phyloP scores from a whole-genome alignment of 2,888 invertebrate genomes.

The Epistrophe eligans region DNA sequence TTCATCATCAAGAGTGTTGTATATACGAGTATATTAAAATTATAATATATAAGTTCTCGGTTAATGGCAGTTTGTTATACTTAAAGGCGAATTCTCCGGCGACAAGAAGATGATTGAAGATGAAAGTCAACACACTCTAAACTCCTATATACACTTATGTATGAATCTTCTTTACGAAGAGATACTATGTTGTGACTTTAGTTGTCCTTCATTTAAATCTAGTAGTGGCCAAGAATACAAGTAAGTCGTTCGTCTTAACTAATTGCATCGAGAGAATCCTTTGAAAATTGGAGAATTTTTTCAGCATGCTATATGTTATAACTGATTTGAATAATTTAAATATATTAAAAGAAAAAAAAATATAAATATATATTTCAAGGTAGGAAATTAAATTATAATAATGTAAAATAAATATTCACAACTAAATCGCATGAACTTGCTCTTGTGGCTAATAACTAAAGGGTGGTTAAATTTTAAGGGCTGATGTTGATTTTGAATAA shows the following conservation, averaged over 20 bases:
- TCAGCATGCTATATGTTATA: background rate
- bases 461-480: too few relatives aligned
- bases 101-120: constrained; percentile 62
- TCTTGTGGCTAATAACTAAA: too few relatives aligned
- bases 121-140: constrained; percentile 69
- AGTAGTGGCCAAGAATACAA: constrained; percentile 62
- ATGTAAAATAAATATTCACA: too few relatives aligned
- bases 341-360: too few relatives aligned
- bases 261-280: constrained; percentile 56
- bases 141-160: background rate
- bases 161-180: background rate
- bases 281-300: background rate
- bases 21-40: background rate
- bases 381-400: too few relatives aligned
- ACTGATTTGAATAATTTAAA: background rate
- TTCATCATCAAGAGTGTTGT: constrained; percentile 57
- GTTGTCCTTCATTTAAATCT: constrained; percentile 11
- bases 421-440: too few relatives aligned
- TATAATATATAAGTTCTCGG: constrained; percentile 19
- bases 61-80: constrained; percentile 73
- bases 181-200: background rate
- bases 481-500: too few relatives aligned
- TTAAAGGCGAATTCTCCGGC: constrained; percentile 43
- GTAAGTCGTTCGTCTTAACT: constrained; percentile 55
- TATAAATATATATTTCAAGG: too few relatives aligned